These are phyloP conservation scores for Acrocephalus kingi DNA, from an alignment of 2,113 vertebrate genomes.

Conservation along the genomic window DNA sequence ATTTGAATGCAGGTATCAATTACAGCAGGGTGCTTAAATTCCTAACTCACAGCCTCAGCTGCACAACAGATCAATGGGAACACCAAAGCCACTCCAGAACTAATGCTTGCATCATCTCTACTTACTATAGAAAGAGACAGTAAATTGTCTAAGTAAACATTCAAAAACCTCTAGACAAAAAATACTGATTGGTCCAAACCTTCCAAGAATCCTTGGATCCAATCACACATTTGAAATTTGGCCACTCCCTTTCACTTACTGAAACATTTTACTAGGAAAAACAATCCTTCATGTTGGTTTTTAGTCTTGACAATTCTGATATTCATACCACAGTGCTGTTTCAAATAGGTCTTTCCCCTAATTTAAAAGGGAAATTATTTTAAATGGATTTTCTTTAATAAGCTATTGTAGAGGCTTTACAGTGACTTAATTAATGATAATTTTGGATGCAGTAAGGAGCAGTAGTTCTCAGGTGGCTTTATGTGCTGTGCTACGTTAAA, in stretches of 20 bases:
- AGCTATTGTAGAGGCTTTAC: not conserved
- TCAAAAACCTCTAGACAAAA: not conserved
- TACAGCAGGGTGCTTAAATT: not conserved
- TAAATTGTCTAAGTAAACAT: not conserved
- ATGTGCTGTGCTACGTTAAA: fast-evolving
- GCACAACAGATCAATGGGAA: not conserved
- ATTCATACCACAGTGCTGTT: not conserved
- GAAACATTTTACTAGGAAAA: not conserved
- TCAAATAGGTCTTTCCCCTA: not conserved
- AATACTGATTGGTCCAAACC: not conserved
- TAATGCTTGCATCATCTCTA: not conserved
- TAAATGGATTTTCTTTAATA: not conserved
- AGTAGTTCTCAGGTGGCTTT: not conserved
- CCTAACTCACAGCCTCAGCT: not conserved
- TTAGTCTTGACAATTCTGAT: not conserved
- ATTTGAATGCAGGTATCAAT: not conserved
- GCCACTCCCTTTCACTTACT: not conserved
- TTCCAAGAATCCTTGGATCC: not conserved
- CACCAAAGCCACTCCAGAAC: not conserved
- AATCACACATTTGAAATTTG: not conserved
- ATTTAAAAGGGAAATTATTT: not conserved
- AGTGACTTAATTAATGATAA: not conserved
- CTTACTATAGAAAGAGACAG: fast-evolving
- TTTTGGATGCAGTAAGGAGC: not conserved
- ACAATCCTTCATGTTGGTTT: not conserved